Evolutionary conservation across 2,113 vertebrate species (phyloP), one percentile per base, ranked within the genome.

Genomic region (Chascanopsetta lugubris): DNA sequence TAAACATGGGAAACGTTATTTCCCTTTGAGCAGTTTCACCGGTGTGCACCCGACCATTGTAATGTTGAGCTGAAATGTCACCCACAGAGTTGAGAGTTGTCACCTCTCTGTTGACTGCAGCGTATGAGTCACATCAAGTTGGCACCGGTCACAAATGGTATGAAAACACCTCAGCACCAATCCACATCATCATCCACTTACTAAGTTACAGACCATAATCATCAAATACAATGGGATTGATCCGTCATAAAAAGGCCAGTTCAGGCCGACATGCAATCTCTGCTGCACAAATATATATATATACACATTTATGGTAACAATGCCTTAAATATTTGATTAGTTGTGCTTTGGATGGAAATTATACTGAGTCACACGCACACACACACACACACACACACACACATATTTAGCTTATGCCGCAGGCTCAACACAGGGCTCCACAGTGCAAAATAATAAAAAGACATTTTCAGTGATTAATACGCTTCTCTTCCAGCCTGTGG

Each of bases 381-480:
- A 69, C n/a, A 68, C 34, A 40, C 26, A 40, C 15, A 20, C 17
- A 48, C 13, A 61, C 12, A 69, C 24, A 38, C 46, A 66, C 5
- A 56, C 53, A 62, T 40, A 60, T 34, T 69, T 61, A 49, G 32
- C 43, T 6, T 36, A 25, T 55, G 62, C 63, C n/a, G 3, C 30
- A 72, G 83, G 77, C 70, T 70, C 8, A 59, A 42, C 27, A 58
- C 61, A 40, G 62, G 13, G 43, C 45, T 77, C 47, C 49, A 38
- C 78, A 42, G 40, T 59, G 42, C 54, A 75, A 82, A 84, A 86
- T 87, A 84, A 87, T 85, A 77, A 84, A 86, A 87, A 87, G 20
- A 84, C 63, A 82, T 88, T 88, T 84, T 83, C 53, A 50, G 76
- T 88, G 85, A 90, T 88, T 87, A 88, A 90, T 90, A 84, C 40